Conservation (phyloP, 2,797 vertebrate genomes). For the Falco naumanni region DNA sequence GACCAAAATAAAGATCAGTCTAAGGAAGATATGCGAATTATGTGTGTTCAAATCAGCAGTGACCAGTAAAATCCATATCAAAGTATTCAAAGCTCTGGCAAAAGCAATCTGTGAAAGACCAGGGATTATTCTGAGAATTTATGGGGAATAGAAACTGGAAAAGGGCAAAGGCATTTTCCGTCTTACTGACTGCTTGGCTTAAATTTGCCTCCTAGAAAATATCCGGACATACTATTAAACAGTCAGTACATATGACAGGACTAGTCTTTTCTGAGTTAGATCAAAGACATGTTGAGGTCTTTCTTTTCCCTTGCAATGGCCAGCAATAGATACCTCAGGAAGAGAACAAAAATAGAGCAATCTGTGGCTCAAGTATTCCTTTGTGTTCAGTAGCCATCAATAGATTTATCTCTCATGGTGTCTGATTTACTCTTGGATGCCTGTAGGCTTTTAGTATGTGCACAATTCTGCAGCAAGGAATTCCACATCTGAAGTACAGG, state of each 20-base stretch:
- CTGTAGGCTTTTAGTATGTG: background rate
- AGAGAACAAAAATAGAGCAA: background rate
- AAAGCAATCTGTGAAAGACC: background rate
- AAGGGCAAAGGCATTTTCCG: background rate
- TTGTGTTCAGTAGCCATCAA: background rate
- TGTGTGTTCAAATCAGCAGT: background rate
- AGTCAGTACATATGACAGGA: background rate
- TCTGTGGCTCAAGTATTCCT: background rate
- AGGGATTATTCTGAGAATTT: background rate
- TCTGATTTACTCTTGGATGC: background rate
- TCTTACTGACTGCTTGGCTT: background rate
- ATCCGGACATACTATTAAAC: background rate
- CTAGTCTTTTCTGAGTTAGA: background rate
- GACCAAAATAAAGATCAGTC: background rate
- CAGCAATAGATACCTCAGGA: background rate
- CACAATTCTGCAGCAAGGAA: background rate
- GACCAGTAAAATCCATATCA: background rate
- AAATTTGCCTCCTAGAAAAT: background rate
- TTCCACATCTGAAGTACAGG: background rate
- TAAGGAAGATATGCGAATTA: background rate
- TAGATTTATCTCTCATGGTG: background rate
- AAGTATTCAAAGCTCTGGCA: background rate
- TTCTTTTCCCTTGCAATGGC: background rate
- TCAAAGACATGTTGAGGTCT: background rate
- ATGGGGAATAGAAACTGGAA: background rate